Evolutionary conservation across 2,797 vertebrate genomes (phyloP).

Genomic region (Ctenochaetus hawaiiensis): DNA sequence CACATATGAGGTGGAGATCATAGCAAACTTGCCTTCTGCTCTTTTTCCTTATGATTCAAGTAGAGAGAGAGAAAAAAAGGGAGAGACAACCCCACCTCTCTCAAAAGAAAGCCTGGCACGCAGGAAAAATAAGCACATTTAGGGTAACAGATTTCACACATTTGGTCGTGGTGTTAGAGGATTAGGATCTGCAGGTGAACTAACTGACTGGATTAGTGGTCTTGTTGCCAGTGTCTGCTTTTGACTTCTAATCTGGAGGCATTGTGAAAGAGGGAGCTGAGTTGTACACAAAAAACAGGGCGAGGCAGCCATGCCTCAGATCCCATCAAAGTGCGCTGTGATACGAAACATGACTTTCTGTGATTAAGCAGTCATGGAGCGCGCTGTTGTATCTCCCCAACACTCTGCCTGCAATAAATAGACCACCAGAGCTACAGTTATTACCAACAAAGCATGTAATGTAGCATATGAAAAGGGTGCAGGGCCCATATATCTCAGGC

Average conservation of each 20-base stretch:
- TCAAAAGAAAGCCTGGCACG: conserved; percentile 27
- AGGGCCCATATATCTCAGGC: conserved; percentile 18
- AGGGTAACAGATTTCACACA: conserved; percentile 69
- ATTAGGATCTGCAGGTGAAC: conserved; percentile 77
- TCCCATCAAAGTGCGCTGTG: conserved; percentile 58
- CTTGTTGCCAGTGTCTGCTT: conserved; percentile 51
- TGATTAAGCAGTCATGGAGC: conserved; percentile 72
- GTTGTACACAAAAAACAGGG: conserved; percentile 32
- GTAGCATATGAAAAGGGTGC: conserved; percentile 36
- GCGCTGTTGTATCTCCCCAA: conserved; percentile 49
- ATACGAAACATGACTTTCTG: conserved; percentile 65
- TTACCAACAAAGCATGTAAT: conserved; percentile 59
- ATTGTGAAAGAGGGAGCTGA: conserved; percentile 43
- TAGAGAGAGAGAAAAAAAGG: conserved; percentile 6
- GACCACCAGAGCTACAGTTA: conserved; percentile 36
- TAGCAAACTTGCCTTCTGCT: conserved; percentile 66
- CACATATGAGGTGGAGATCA: conserved; percentile 76
- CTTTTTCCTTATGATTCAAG: conserved; percentile 53
- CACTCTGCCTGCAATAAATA: conserved; percentile 51
- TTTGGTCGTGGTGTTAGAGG: conserved; percentile 65
- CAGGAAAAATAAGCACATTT: conserved; percentile 66
- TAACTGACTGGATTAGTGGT: conserved; percentile 75
- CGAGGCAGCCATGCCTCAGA: conserved; percentile 56
- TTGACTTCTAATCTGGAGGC: conserved; percentile 60
- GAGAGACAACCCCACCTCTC: conserved; percentile 15